Evolutionary conservation across 2,797 vertebrate genomes (phyloP).

Genomic region (Phataginus tricuspis): DNA sequence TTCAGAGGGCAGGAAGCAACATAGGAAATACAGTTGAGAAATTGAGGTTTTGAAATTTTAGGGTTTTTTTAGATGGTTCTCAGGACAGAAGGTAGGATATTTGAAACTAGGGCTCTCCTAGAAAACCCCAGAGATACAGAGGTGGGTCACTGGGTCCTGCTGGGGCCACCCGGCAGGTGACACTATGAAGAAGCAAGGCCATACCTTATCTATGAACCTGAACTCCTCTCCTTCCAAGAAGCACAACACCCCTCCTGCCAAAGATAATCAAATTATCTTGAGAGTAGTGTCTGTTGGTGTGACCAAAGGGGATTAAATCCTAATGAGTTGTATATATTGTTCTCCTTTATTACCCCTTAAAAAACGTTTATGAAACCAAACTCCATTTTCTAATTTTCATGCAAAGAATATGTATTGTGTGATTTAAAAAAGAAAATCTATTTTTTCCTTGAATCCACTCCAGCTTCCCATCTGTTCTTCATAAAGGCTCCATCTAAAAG

Average conservation of each 20-base stretch:
- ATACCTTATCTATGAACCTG: background rate
- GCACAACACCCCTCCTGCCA: rapidly evolving
- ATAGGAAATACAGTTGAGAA: background rate
- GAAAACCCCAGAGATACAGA: background rate
- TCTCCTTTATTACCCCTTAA: background rate
- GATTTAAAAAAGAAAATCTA: background rate
- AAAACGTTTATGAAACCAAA: background rate
- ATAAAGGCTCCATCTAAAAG: background rate
- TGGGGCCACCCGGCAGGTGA: background rate
- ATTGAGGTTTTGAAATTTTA: background rate
- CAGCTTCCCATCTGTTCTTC: background rate
- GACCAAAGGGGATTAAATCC: background rate
- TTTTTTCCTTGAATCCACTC: background rate
- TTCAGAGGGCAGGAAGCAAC: background rate
- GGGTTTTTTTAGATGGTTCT: background rate
- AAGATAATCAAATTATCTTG: background rate
- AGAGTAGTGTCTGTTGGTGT: background rate
- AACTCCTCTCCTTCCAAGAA: background rate
- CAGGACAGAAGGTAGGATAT: background rate
- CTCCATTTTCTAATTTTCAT: slow-evolving; percentile 14
- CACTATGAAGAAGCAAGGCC: background rate
- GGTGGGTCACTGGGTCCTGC: background rate
- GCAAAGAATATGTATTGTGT: background rate
- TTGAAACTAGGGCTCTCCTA: background rate
- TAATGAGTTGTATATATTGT: background rate